Evolutionary conservation across 2,888 invertebrate genomes (phyloP).

Genomic region (Lordiphosa fenestrarum): DNA sequence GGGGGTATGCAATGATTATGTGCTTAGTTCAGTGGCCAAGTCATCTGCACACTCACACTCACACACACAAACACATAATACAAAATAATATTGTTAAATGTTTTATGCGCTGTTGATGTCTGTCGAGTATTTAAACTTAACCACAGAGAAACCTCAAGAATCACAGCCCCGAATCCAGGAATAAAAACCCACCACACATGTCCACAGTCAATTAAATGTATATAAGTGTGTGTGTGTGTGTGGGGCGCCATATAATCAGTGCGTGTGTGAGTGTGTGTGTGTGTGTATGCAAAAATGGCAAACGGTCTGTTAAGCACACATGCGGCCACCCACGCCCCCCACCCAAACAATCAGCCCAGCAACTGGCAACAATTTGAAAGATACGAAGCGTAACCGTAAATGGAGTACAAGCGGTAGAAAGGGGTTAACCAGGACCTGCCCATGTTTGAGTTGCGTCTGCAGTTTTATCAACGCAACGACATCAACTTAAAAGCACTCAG

Average conservation of each 20-base stretch:
- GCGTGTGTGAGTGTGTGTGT: conserved; percentile 31
- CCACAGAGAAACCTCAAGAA: conserved; percentile 71
- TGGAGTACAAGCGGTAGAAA: conserved; percentile 14
- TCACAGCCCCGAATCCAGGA: conserved; percentile 60
- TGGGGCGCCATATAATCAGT: conserved; percentile 61
- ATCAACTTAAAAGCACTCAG: conserved; percentile 73
- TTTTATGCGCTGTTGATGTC: conserved; percentile 73
- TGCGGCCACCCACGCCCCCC: conserved; percentile 58
- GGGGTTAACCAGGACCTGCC: conserved; percentile 37
- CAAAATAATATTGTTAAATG: conserved; percentile 65
- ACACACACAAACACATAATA: conserved; percentile 30
- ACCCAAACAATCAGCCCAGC: conserved; percentile 45
- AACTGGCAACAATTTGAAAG: conserved; percentile 71
- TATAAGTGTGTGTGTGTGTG: conserved; percentile 34
- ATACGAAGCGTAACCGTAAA: conserved; percentile 71
- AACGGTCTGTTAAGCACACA: conserved; percentile 76
- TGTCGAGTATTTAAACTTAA: conserved; percentile 75
- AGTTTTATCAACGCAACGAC: conserved; percentile 71
- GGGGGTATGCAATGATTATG: conserved; percentile 52
- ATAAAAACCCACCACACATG: conserved; percentile 52
- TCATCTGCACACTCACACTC: conserved; percentile 16
- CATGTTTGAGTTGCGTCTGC: conserved; percentile 62
- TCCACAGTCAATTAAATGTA: conserved; percentile 71
- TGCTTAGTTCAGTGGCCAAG: conserved; percentile 19
- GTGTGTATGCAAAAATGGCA: conserved; percentile 72